phyloP scores from a whole-genome alignment of 1,140 invertebrate species.

The Drosophila willistoni region DNA sequence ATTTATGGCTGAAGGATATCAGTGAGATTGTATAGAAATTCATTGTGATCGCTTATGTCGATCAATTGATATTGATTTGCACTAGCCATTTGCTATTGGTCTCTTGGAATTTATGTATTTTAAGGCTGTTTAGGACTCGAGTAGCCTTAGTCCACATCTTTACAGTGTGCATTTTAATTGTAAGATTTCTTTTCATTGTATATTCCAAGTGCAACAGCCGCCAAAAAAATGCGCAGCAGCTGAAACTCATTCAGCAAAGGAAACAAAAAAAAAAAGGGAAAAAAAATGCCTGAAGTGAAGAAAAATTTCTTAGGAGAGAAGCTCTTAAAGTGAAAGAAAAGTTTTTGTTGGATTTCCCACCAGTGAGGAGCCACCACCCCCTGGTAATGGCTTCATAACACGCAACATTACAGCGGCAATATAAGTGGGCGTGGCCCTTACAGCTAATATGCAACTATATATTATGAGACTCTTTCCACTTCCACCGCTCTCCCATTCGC shows the following conservation, averaged over 20 bases:
- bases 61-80: too few relatives aligned
- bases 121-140: constrained; percentile 35
- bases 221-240: background rate
- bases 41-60: too few relatives aligned
- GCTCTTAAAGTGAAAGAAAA: constrained; percentile 72
- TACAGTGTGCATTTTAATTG: background rate
- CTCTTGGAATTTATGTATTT: background rate
- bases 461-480: constrained; percentile 56
- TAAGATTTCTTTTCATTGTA: background rate
- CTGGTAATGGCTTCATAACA: constrained; percentile 79
- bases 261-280: constrained; percentile 35
- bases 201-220: background rate
- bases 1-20: too few relatives aligned
- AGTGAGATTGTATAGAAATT: too few relatives aligned
- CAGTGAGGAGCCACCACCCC: constrained; percentile 9
- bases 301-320: constrained; percentile 3
- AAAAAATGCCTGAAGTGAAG: constrained; percentile 33
- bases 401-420: constrained; percentile 73
- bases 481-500: background rate
- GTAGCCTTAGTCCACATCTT: background rate
- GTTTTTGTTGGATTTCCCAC: constrained; percentile 43
- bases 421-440: constrained; percentile 56
- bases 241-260: constrained; percentile 3
- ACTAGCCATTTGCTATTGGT: too few relatives aligned
- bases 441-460: constrained; percentile 78